phyloP scores from a whole-genome alignment of 2,888 invertebrate genomes.

The Ectropis crepuscularia region DNA sequence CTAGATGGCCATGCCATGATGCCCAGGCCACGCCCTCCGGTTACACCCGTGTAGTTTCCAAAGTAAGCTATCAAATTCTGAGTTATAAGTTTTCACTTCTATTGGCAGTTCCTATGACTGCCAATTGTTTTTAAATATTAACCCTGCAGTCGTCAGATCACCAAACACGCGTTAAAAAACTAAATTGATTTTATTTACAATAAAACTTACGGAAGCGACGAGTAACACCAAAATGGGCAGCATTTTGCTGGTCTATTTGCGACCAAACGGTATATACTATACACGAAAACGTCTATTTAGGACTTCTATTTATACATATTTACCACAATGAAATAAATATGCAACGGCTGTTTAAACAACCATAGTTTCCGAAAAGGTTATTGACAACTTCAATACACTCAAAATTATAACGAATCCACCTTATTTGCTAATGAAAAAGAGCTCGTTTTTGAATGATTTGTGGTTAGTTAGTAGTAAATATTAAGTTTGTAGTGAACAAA shows the following conservation, averaged over 20 bases:
- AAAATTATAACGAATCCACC: too few species aligned
- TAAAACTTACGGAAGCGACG: slow-evolving; percentile 68
- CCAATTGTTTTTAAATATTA: too few species aligned
- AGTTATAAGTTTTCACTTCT: too few species aligned
- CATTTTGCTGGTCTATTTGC: slow-evolving; percentile 69
- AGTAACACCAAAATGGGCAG: slow-evolving; percentile 70
- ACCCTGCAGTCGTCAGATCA: too few species aligned
- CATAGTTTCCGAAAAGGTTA: slow-evolving; percentile 42
- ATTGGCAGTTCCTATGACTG: too few species aligned
- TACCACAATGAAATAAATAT: slow-evolving; percentile 52
- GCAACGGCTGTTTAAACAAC: slow-evolving; percentile 63
- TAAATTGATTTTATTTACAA: neutral
- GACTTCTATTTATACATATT: slow-evolving; percentile 69
- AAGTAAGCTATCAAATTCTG: too few species aligned
- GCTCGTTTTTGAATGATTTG: slow-evolving; percentile 23
- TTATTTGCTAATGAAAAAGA: neutral
- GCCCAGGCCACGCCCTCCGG: too few species aligned
- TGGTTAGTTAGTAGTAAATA: slow-evolving; percentile 8
- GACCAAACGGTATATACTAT: slow-evolving; percentile 80
- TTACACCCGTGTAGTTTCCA: too few species aligned
- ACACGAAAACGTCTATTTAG: slow-evolving; percentile 53
- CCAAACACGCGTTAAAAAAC: too few species aligned
- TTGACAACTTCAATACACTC: slow-evolving; percentile 12
- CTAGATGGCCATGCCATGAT: too few species aligned
- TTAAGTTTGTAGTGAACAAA: slow-evolving; percentile 54